phyloP scores from a whole-genome alignment of 2,113 vertebrate genomes.

The Triplophysa siluroides region DNA sequence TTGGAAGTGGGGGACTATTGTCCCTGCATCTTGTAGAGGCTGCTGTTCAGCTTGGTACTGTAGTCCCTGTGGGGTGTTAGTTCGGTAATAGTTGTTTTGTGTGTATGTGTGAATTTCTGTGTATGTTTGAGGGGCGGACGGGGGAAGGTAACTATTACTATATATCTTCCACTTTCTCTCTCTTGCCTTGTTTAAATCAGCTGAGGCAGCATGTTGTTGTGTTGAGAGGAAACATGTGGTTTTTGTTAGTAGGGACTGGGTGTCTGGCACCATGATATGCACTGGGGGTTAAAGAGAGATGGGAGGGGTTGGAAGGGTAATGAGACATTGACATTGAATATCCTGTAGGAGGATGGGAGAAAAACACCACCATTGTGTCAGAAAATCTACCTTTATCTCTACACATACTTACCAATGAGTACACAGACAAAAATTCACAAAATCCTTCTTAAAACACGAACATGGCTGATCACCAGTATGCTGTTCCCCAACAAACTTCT shows the following conservation, averaged over 20 bases:
- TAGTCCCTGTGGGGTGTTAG: slow-evolving; percentile 64
- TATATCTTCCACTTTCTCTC: not conserved
- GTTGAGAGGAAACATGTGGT: slow-evolving; percentile 74
- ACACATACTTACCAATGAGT: not conserved
- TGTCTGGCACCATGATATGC: slow-evolving; percentile 73
- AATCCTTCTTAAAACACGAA: not conserved
- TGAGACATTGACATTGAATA: slow-evolving; percentile 73
- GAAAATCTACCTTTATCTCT: not conserved
- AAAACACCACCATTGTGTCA: slow-evolving; percentile 32
- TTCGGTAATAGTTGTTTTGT: slow-evolving; percentile 19
- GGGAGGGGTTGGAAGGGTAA: slow-evolving; percentile 68
- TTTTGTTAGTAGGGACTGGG: slow-evolving; percentile 78
- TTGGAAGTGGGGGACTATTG: slow-evolving; percentile 76
- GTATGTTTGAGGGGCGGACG: not conserved
- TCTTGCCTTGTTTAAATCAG: slow-evolving; percentile 61
- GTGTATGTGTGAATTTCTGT: slow-evolving; percentile 17
- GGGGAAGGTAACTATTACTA: not conserved
- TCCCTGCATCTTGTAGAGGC: slow-evolving; percentile 68
- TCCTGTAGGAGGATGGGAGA: slow-evolving; percentile 58
- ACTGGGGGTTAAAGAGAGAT: slow-evolving; percentile 64
- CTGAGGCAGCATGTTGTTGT: slow-evolving; percentile 69
- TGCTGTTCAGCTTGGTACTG: slow-evolving; percentile 72
- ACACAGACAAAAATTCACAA: not conserved
- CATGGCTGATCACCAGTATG: not conserved
- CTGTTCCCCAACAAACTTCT: no score